Evolutionary conservation across 2,113 vertebrate genomes (phyloP).

Genomic region (Orientallactaga bullata): DNA sequence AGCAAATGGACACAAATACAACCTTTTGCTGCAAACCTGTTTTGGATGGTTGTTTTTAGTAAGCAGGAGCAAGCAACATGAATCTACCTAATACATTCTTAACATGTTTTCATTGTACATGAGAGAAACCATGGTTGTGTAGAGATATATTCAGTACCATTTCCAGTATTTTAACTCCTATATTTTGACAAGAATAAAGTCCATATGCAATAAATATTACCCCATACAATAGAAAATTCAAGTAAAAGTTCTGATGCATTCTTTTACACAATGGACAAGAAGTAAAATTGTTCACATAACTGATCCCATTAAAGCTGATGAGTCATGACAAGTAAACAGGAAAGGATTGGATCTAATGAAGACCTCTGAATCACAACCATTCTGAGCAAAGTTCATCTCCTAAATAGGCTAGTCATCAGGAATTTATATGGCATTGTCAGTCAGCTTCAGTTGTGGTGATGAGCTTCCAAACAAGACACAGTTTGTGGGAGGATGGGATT

Average conservation of each 20-base stretch:
- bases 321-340: conserved; percentile 64
- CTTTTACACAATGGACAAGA: conserved; percentile 47
- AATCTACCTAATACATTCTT: conserved; percentile 7
- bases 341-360: conserved; percentile 44
- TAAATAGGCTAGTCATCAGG: conserved; percentile 60
- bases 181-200: conserved; percentile 14
- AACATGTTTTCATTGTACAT: neutral
- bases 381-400: conserved; percentile 35
- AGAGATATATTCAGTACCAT: neutral
- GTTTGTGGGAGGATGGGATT: too few species aligned
- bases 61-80: neutral
- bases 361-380: conserved; percentile 58
- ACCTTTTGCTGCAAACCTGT: conserved; percentile 39
- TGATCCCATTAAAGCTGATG: conserved; percentile 16
- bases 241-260: conserved; percentile 42
- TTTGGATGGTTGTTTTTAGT: conserved; percentile 62
- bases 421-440: neutral
- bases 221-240: conserved; percentile 27
- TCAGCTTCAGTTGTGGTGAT: too few species aligned
- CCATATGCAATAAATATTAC: conserved; percentile 15
- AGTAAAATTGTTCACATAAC: conserved; percentile 33
- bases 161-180: neutral
- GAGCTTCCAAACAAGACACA: too few species aligned
- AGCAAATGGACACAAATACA: conserved; percentile 20
- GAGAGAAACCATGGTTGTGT: conserved; percentile 34